Evolutionary conservation across 1,140 invertebrate species (phyloP), one percentile per base, ranked within the genome.

Genomic region (Atta colombica): DNA sequence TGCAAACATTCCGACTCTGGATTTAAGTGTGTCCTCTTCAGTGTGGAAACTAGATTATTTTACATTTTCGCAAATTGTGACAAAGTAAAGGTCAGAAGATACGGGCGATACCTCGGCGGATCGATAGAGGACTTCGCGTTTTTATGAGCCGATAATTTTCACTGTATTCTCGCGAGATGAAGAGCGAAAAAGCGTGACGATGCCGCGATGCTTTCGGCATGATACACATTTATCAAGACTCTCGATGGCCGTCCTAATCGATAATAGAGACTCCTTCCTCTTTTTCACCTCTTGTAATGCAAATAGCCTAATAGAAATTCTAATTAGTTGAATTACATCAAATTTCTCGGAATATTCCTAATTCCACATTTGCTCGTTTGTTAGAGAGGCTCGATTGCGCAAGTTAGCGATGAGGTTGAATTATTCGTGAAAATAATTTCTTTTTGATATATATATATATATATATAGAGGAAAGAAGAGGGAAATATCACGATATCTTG

Each of bases 161-260:
- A 7, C 39, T 51, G 66, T 49, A 39, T 45, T 58, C 21, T 49
- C 49, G 63, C 66, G 25, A 82, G 66, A 82, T 72, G 55, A 82
- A 69, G 53, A 31, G 49, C 1, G 53, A 71, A 71, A 72, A 82
- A 72, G 66, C 35, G 16, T 60, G 28, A 28, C 10, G 18, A 14
- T 14, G 7, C 53, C 6, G 25, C 35, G 55, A 49, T 60, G 25
- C 66, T 82, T 71, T 71, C 78, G 53, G 16, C 55, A 61, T 74
- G 21, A 84, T 49, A 45, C 14, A 31, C 53, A 31, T 74, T 82
- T 82, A 74, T 82, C 80, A 84, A 31, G 25, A n/a, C n/a, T 58
- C 21, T 31, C 78, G 51, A 28, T 55, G 4, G 28, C 49, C 21
- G 53, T 6, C 12, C 53, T 58, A 45, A 72, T 82, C 53, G 18